Base-by-base conservation (phyloP, 2,113 vertebrate species). In the Nyctereutes procyonoides region DNA sequence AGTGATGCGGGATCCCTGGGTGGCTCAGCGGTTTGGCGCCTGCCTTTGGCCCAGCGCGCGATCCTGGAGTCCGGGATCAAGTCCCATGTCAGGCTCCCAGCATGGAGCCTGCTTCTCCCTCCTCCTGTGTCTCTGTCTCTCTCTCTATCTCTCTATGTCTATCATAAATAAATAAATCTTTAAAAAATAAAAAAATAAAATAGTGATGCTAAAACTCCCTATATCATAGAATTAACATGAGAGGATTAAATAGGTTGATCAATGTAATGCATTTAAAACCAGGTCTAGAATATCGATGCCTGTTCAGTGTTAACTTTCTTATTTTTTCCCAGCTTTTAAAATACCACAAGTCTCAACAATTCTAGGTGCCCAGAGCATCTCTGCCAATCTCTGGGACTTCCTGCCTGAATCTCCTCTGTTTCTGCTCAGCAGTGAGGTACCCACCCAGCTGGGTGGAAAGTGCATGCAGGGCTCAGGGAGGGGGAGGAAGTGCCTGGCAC, bases 181-280 rank as follows among this genome's bases (percentile, higher is more conserved):
- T 43, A 43, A 43, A 43, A 43, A 43, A 43, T 43, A 7, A 43
- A 43, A 43, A 43, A 43, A 43, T 30, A 10, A 15, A 79, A 32
- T 2, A 3, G 17, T 3, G 58, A 8, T 32, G 20, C 8, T 1
- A 28, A n/a, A 9, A 15, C 30, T 0, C 62, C 26, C 35, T 8
- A 4, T 24, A 4, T 35, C 32, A 12, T 5, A 63, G 71, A 63
- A 51, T 35, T n/a, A 71, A 48, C 73, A 13, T 3, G 24, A 20
- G 24, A 20, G 32, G 60, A n/a, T 35, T 43, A 30, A 76, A 55
- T 28, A 3, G 6, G 8, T 30, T 38, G 0, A 5, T 65, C 53
- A 8, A 11, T 15, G 14, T 10, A 1, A 32, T 0, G 5, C 22
- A 5, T 14, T 28, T 74, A 60, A 84, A 88, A 48, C 14, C 6